Evolutionary conservation across 1,140 invertebrate genomes (phyloP).

Genomic region (Mizuhopecten yessoensis): DNA sequence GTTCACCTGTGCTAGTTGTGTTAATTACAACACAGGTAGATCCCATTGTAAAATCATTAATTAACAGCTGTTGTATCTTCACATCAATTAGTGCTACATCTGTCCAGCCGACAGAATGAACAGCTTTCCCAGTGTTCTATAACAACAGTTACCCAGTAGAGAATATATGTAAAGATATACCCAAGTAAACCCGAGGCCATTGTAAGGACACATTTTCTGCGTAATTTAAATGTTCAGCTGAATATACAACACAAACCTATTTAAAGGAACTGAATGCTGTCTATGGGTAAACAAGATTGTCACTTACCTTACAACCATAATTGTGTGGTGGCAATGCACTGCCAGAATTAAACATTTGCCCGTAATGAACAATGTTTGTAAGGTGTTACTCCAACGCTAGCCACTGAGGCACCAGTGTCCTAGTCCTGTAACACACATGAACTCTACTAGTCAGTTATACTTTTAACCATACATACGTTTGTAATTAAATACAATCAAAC

Average conservation of each 20-base stretch:
- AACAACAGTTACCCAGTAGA: no score
- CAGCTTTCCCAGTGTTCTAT: no score
- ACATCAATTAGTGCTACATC: not conserved
- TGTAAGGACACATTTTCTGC: not conserved
- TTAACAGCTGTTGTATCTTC: not conserved
- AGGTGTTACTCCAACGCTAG: not conserved
- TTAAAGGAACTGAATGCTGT: slow-evolving; percentile 15
- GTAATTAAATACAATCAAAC: not conserved
- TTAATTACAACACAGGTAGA: no score
- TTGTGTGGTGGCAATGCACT: not conserved
- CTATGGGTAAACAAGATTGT: slow-evolving; percentile 23
- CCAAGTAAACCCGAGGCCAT: not conserved
- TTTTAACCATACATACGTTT: not conserved
- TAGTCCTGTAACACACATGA: not conserved
- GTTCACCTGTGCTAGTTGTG: no score
- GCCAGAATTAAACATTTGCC: not conserved
- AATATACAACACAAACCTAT: not conserved
- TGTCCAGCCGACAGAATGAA: not conserved
- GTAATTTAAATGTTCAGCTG: not conserved
- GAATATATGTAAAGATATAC: no score
- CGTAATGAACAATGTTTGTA: no score
- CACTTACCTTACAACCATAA: not conserved
- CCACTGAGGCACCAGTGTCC: not conserved
- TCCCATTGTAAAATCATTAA: no score
- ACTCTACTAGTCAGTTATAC: not conserved